Evolutionary conservation across 2,113 vertebrate genomes (phyloP).

Genomic region (Castor canadensis): DNA sequence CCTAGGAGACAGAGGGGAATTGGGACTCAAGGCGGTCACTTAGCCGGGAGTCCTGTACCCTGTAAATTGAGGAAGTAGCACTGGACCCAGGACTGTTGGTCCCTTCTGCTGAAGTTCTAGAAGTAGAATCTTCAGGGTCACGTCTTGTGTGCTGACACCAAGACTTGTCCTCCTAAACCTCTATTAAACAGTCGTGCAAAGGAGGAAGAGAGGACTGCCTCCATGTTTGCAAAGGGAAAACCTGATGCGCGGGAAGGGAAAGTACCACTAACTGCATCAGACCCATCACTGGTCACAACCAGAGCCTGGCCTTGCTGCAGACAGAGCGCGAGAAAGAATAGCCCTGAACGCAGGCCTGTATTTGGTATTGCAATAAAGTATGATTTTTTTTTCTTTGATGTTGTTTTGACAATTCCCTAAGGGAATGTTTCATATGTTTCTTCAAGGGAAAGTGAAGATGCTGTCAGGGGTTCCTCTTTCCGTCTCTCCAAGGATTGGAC

Average conservation of each 20-base stretch:
- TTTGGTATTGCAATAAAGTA: neutral
- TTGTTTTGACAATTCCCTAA: neutral
- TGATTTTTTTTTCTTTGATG: neutral
- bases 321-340: neutral
- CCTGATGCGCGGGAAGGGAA: neutral
- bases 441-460: neutral
- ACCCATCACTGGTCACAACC: neutral
- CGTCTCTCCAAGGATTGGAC: neutral
- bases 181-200: neutral
- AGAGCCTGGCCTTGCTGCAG: accelerated
- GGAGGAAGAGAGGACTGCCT: neutral
- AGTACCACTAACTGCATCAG: neutral
- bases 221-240: neutral
- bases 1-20: neutral
- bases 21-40: neutral
- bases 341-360: too few relatives aligned
- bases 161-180: neutral
- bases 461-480: neutral
- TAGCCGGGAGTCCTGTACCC: neutral
- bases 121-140: neutral
- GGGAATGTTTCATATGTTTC: neutral
- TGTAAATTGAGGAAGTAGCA: neutral
- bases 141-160: accelerated
- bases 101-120: neutral
- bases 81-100: neutral